A percentile compares a stretch with the other conserved stretches of the same genome.
Conservation (phyloP, 2,113 vertebrate genomes). For the Toxotes jaculatrix region DNA sequence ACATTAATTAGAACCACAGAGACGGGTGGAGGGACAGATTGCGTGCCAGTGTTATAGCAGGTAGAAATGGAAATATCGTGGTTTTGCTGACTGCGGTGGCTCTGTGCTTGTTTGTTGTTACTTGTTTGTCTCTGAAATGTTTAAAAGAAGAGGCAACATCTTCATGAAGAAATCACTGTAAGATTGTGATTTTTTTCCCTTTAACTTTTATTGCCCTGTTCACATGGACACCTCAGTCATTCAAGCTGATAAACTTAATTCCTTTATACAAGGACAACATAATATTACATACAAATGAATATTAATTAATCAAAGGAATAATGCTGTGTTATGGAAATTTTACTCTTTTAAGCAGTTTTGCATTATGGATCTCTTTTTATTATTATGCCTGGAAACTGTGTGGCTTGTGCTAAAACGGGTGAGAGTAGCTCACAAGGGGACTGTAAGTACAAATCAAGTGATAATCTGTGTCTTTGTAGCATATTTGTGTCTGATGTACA, state of each 20-base stretch:
- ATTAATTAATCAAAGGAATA: not conserved
- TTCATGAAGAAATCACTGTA: not conserved
- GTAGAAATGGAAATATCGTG: slow-evolving; percentile 42
- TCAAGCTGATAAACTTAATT: not conserved
- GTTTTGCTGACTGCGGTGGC: slow-evolving; percentile 34
- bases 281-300: too few relatives aligned
- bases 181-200: not conserved
- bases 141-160: not conserved
- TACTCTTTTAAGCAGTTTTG: too few relatives aligned
- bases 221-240: not conserved
- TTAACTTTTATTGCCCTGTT: not conserved
- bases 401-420: not conserved
- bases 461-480: not conserved
- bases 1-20: slow-evolving; percentile 58
- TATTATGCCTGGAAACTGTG: not conserved
- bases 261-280: not conserved
- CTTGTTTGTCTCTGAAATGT: not conserved
- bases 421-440: not conserved
- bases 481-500: not conserved
- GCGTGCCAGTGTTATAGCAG: slow-evolving; percentile 42
- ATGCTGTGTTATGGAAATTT: not conserved
- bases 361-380: too few relatives aligned
- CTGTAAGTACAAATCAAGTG: not conserved
- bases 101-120: not conserved
- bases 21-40: slow-evolving; percentile 30